Conservation (phyloP, 2,113 vertebrate genomes). For the Python bivittatus region DNA sequence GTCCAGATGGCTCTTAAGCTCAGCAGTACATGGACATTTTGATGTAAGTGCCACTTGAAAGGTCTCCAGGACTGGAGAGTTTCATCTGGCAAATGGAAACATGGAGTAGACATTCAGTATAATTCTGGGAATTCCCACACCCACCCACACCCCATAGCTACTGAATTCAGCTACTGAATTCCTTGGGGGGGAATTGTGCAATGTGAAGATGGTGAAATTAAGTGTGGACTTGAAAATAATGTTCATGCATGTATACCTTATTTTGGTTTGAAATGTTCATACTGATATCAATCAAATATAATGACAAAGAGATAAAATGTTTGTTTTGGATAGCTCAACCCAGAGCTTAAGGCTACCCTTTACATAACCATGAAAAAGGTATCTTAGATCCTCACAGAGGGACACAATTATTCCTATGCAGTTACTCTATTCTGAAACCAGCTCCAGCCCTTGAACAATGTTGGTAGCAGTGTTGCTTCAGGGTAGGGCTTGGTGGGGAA, state of each 20-base stretch:
- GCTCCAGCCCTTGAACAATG: not conserved
- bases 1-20: constrained; percentile 43
- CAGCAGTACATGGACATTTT: constrained; percentile 45
- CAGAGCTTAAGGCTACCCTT: not conserved
- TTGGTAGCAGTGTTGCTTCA: not conserved
- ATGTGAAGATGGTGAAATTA: not conserved
- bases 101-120: not conserved
- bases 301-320: not conserved
- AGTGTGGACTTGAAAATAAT: not conserved
- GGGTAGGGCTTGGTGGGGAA: not conserved
- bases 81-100: not conserved
- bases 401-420: not conserved
- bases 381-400: not conserved
- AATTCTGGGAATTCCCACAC: not conserved
- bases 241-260: not conserved
- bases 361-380: not conserved
- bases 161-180: not conserved
- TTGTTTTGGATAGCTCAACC: not conserved
- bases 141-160: not conserved
- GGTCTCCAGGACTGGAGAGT: constrained; percentile 45
- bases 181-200: not conserved
- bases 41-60: constrained; percentile 53
- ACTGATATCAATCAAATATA: not conserved
- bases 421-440: not conserved
- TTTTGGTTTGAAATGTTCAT: not conserved